These are phyloP conservation scores for Galerucella calmariensis DNA, from an alignment of 2,888 invertebrate species.

Conservation along the genomic window DNA sequence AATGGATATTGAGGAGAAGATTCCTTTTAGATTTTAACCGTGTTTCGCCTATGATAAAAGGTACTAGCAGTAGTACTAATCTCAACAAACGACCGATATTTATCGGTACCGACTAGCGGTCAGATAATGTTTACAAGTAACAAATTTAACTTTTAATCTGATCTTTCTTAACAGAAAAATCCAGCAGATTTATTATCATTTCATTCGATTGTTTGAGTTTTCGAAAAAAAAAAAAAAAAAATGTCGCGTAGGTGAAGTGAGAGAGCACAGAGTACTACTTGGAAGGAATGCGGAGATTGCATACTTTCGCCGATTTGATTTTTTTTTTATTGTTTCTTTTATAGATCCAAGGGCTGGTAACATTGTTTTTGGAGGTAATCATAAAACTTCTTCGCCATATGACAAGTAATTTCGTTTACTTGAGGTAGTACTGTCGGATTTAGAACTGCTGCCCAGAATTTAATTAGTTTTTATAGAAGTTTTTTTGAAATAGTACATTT, in stretches of 20 bases:
- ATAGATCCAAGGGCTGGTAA: not conserved
- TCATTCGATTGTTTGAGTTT: slow-evolving; percentile 5
- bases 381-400: too few species aligned
- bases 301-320: not conserved
- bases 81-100: slow-evolving; percentile 11
- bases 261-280: slow-evolving; percentile 15
- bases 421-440: too few species aligned
- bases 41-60: slow-evolving; percentile 2
- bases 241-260: slow-evolving; percentile 19
- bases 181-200: slow-evolving; percentile 6
- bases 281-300: slow-evolving; percentile 13
- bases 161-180: slow-evolving; percentile 2
- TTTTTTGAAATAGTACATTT: too few species aligned
- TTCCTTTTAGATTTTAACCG: not conserved
- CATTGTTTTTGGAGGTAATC: too few species aligned
- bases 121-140: slow-evolving; percentile 17
- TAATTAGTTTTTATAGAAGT: too few species aligned
- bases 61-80: slow-evolving; percentile 4
- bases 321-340: not conserved
- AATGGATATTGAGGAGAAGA: not conserved
- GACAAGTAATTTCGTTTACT: too few species aligned
- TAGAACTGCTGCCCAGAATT: too few species aligned
- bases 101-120: slow-evolving; percentile 9
- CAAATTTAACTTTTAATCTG: slow-evolving; percentile 20
- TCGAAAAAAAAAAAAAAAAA: not conserved